phyloP scores from a whole-genome alignment of 2,888 invertebrate genomes.

The Himalopsyche japonica region DNA sequence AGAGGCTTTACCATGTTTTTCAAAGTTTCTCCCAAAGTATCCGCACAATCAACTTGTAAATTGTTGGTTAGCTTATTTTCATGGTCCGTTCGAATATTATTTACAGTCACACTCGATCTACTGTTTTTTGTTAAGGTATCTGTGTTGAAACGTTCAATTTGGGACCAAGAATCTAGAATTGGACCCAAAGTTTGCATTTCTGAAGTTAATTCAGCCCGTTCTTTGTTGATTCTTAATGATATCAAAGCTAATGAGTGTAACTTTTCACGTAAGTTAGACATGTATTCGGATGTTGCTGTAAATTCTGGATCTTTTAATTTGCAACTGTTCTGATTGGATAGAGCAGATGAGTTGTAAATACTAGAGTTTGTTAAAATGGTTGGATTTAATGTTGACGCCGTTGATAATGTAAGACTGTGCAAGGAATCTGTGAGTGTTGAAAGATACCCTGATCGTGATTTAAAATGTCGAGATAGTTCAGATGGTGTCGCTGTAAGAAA shows the following conservation, averaged over 20 bases:
- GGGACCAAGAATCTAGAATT: conserved; percentile 30
- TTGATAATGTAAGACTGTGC: conserved; percentile 49
- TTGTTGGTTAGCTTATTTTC: neutral
- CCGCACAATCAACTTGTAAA: neutral
- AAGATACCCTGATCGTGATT: conserved; percentile 61
- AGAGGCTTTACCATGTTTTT: conserved; percentile 55
- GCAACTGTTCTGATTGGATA: conserved; percentile 1
- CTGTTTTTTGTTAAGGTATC: conserved; percentile 20
- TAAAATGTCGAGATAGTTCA: conserved; percentile 65
- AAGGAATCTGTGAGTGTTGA: conserved; percentile 61
- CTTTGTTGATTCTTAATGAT: conserved; percentile 66
- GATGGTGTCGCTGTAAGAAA: conserved; percentile 69
- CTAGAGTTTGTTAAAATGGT: neutral
- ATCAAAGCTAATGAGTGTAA: conserved; percentile 66
- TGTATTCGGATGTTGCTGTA: conserved; percentile 53
- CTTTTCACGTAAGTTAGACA: conserved; percentile 64
- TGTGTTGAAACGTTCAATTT: conserved; percentile 32
- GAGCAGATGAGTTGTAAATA: neutral
- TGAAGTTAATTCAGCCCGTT: conserved; percentile 59
- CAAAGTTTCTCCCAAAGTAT: conserved; percentile 51
- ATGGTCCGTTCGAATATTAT: neutral
- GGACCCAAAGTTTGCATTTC: conserved; percentile 55
- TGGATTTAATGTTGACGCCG: neutral
- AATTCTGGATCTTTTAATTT: conserved; percentile 36
- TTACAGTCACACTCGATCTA: neutral